Percentiles rank a stretch among this genome's conserved stretches.
phyloP scores from a whole-genome alignment of 1,140 invertebrate genomes.

The Drosophila miranda region DNA sequence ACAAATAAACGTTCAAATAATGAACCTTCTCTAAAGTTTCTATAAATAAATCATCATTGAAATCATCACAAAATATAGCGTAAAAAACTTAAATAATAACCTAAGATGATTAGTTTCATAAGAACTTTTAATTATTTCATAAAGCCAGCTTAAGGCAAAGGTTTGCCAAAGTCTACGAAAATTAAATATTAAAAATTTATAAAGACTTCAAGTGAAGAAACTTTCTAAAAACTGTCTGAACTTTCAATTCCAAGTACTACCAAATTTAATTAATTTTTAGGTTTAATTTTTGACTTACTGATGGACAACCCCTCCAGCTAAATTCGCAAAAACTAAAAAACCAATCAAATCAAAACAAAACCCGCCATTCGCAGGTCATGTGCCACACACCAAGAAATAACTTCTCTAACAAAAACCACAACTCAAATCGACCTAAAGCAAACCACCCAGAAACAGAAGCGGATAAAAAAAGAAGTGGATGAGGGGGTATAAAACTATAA shows the following conservation, averaged over 20 bases:
- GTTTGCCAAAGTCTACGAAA: no score
- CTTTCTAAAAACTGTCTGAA: no score
- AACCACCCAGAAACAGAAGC: slow-evolving; percentile 64
- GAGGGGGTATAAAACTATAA: slow-evolving; percentile 19
- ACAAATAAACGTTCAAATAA: no score
- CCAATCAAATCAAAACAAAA: neutral
- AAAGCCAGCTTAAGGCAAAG: no score
- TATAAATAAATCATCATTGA: no score
- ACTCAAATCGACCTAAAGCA: slow-evolving; percentile 43
- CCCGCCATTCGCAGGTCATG: slow-evolving; percentile 1
- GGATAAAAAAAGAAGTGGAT: slow-evolving; percentile 2
- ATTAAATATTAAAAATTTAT: neutral
- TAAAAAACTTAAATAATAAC: no score
- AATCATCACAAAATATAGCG: no score
- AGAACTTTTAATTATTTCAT: no score
- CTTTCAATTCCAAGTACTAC: no score
- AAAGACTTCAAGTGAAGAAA: neutral
- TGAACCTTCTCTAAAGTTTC: no score
- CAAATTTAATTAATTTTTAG: neutral
- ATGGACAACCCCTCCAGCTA: no score
- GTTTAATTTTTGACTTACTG: neutral
- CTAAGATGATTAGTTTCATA: no score
- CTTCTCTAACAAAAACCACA: slow-evolving; percentile 29
- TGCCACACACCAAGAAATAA: slow-evolving; percentile 14
- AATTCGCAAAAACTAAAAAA: neutral